Evolutionary conservation across 2,888 invertebrate genomes (phyloP).

Genomic region (Corbicula japonica): DNA sequence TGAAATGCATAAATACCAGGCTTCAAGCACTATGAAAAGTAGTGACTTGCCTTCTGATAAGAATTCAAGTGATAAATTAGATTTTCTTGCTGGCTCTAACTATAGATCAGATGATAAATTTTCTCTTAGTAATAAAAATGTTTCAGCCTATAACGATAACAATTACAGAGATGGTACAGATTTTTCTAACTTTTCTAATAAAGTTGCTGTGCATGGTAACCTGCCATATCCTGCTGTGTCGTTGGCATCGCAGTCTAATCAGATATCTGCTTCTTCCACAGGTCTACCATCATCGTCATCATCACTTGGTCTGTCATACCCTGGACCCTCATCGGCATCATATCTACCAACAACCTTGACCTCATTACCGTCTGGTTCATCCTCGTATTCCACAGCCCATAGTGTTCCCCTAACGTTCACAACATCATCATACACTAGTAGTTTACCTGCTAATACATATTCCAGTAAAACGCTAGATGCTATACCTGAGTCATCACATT

Average conservation of each 20-base stretch:
- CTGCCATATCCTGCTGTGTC: constrained; percentile 23
- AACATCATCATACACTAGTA: constrained; percentile 55
- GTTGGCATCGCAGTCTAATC: constrained; percentile 30
- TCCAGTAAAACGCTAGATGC: constrained; percentile 64
- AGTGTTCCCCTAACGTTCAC: constrained; percentile 63
- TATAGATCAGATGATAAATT: constrained; percentile 28
- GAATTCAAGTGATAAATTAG: constrained; percentile 21
- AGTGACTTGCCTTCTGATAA: constrained; percentile 24
- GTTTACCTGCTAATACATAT: constrained; percentile 56
- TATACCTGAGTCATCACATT: constrained; percentile 70
- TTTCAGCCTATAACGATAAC: constrained; percentile 44
- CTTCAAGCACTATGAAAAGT: constrained; percentile 31
- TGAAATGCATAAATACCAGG: constrained; percentile 18
- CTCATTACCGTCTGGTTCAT: constrained; percentile 56
- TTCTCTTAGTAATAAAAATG: constrained; percentile 19
- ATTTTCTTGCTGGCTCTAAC: constrained; percentile 37
- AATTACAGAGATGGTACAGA: constrained; percentile 60
- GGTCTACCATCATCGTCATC: constrained; percentile 40
- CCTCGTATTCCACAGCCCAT: constrained; percentile 66
- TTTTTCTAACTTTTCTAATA: constrained; percentile 61
- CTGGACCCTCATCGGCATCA: constrained; percentile 50
- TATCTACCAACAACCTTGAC: constrained; percentile 55
- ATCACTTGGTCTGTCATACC: constrained; percentile 39
- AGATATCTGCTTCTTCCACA: constrained; percentile 55
- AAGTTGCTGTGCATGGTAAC: constrained; percentile 48